Conservation (phyloP, 1,140 invertebrate genomes). For the Papilio polyxenes region DNA sequence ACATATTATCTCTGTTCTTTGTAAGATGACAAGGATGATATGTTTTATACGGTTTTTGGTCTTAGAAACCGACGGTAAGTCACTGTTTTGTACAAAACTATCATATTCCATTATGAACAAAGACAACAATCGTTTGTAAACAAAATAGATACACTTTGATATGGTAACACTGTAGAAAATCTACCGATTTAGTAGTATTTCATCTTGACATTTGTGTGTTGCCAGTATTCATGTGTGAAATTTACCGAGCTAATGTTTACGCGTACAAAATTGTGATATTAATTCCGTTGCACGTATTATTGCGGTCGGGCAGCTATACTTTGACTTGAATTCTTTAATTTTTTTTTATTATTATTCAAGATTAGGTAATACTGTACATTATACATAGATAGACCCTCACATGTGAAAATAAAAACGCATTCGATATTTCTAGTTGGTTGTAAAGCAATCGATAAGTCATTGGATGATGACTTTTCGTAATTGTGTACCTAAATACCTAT, state of each 20-base stretch:
- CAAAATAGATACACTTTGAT: background rate
- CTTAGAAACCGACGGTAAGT: slow-evolving; percentile 42
- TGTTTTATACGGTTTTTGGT: no score
- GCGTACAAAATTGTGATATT: slow-evolving; percentile 37
- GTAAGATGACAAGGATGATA: no score
- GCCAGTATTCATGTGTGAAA: background rate
- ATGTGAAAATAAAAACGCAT: background rate
- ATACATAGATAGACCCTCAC: slow-evolving; percentile 16
- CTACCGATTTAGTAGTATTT: slow-evolving; percentile 8
- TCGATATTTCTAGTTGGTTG: background rate
- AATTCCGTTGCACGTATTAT: background rate
- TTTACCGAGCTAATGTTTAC: slow-evolving; percentile 5
- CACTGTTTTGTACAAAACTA: slow-evolving; percentile 75
- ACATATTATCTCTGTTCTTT: no score
- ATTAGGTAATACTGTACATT: background rate
- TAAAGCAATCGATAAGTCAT: background rate
- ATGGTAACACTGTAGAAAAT: background rate
- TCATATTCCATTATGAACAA: slow-evolving; percentile 31
- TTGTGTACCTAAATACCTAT: background rate
- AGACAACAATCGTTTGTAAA: background rate
- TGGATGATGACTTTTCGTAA: slow-evolving; percentile 3
- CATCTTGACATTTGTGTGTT: background rate
- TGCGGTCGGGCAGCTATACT: slow-evolving; percentile 23
- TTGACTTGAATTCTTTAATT: background rate
- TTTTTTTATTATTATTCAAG: background rate